Percentiles rank a stretch among this genome's conserved stretches.
Evolutionary conservation across 53 echinoderm and acorn worm species (phyloP).

Genomic region (Stichopus horrens): DNA sequence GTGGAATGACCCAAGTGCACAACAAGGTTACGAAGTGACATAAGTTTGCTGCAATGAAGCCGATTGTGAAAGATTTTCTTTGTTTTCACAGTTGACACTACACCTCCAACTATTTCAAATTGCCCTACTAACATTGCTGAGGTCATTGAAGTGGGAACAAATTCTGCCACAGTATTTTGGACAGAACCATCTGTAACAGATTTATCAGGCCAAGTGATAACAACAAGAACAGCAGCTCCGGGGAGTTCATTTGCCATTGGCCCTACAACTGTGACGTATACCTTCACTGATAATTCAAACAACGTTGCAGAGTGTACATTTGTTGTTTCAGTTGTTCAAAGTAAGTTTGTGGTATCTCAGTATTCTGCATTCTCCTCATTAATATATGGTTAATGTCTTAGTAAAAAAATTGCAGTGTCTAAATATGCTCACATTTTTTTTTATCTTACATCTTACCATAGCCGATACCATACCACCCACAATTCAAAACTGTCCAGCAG

Average conservation of each 20-base stretch:
- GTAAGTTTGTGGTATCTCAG: constrained; percentile 46
- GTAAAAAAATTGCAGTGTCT: too few species aligned
- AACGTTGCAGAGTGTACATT: constrained; percentile 59
- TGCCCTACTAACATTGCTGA: constrained; percentile 55
- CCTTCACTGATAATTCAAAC: constrained; percentile 59
- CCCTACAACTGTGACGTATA: constrained; percentile 52
- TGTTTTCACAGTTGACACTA: constrained; percentile 49
- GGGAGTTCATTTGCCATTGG: constrained; percentile 56
- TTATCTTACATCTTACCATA: background rate
- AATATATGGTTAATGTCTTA: too few species aligned
- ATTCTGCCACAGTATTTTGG: constrained; percentile 42
- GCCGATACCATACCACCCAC: constrained; percentile 39
- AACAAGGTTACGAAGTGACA: too few species aligned
- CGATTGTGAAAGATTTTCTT: background rate
- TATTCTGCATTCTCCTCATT: background rate
- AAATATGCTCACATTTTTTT: too few species aligned
- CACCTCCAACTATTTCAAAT: constrained; percentile 54
- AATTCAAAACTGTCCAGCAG: constrained; percentile 42
- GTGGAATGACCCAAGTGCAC: too few species aligned
- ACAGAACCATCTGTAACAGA: constrained; percentile 55
- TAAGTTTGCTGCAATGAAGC: too few species aligned
- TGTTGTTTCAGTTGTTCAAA: constrained; percentile 42
- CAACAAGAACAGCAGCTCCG: constrained; percentile 41
- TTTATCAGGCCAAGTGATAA: background rate
- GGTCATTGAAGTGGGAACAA: background rate